phyloP scores from a whole-genome alignment of 2,113 vertebrate genomes.

The Osmerus mordax region DNA sequence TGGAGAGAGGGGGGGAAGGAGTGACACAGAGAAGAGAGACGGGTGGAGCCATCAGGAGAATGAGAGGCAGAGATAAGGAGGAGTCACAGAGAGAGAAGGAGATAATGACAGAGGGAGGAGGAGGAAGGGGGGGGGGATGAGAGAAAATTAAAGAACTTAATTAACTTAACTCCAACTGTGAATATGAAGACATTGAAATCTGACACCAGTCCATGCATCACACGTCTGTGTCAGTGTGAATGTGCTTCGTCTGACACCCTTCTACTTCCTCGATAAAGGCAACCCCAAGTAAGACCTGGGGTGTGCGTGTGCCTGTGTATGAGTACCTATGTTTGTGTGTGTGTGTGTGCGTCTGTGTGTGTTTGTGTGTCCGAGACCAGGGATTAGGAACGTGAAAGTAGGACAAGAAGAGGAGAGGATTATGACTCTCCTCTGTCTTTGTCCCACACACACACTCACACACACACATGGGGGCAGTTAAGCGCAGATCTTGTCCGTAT shows the following conservation, averaged over 20 bases:
- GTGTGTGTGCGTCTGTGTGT: not conserved
- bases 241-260: not conserved
- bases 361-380: not conserved
- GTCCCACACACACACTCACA: not conserved
- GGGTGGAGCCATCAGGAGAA: not conserved
- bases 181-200: no score
- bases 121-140: not conserved
- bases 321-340: not conserved
- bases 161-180: no score
- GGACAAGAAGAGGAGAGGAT: not conserved
- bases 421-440: not conserved
- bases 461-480: constrained; percentile 1
- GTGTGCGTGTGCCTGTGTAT: not conserved
- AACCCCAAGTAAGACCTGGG: not conserved
- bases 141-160: not conserved
- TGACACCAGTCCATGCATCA: no score
- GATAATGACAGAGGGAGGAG: not conserved
- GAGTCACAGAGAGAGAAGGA: not conserved
- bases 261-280: not conserved
- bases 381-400: not conserved
- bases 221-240: no score
- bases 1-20: not conserved
- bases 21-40: not conserved
- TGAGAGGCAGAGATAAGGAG: not conserved
- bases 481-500: no score